A percentile compares a stretch with the other conserved stretches of the same genome.
These are phyloP conservation scores for Micromesistius poutassou DNA, from an alignment of 2,797 vertebrate species.

Conservation along the genomic window DNA sequence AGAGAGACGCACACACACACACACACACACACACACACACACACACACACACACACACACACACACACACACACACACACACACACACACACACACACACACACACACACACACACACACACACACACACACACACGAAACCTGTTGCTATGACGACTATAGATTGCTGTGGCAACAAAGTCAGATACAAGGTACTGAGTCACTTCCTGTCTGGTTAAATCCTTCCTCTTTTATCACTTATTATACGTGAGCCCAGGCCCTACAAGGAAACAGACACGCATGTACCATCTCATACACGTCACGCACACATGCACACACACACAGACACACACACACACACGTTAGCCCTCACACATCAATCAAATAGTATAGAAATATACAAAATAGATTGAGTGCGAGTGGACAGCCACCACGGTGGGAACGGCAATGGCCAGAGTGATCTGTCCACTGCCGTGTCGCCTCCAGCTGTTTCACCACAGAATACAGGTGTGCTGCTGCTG, in stretches of 20 bases:
- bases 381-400: no score
- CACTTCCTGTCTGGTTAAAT: slow-evolving; percentile 73
- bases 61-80: slow-evolving; percentile 27
- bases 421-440: background rate
- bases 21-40: slow-evolving; percentile 41
- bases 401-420: background rate
- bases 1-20: background rate
- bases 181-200: slow-evolving; percentile 69
- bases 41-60: no score
- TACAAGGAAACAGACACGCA: background rate
- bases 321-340: slow-evolving; percentile 6
- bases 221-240: slow-evolving; percentile 58
- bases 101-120: slow-evolving; percentile 43
- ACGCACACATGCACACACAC: slow-evolving; percentile 1
- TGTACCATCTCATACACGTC: background rate
- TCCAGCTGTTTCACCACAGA: background rate
- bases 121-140: slow-evolving; percentile 44
- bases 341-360: background rate
- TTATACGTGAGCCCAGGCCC: background rate
- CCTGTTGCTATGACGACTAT: slow-evolving; percentile 66
- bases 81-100: slow-evolving; percentile 24
- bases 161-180: slow-evolving; percentile 64
- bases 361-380: background rate
- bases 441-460: background rate
- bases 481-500: background rate